A percentile compares a stretch with the other conserved stretches of the same genome.
These are phyloP conservation scores for Lepidothrix coronata DNA, from an alignment of 2,113 vertebrate genomes.

Conservation along the genomic window DNA sequence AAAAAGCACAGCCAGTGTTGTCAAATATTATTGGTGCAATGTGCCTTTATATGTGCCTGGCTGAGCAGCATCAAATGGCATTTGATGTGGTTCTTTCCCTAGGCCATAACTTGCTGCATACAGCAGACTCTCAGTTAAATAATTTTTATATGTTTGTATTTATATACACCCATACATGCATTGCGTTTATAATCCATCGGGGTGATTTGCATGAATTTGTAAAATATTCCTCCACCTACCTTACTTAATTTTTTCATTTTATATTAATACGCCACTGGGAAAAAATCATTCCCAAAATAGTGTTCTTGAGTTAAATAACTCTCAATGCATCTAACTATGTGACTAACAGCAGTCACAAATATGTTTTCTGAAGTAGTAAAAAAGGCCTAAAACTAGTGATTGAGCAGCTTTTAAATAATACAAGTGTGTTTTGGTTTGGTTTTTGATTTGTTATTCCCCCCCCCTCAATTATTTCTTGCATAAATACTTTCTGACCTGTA, in stretches of 20 bases:
- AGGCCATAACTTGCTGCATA: constrained; percentile 37
- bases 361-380: constrained; percentile 6
- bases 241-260: constrained; percentile 37
- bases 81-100: constrained; percentile 68
- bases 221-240: constrained; percentile 34
- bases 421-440: background rate
- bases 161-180: background rate
- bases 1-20: constrained; percentile 72
- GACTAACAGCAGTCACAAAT: background rate
- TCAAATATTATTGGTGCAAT: constrained; percentile 73
- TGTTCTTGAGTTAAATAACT: constrained; percentile 5
- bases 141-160: constrained; percentile 6
- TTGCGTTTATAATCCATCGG: constrained; percentile 3
- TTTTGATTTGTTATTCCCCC: background rate
- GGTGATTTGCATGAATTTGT: constrained; percentile 40
- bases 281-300: constrained; percentile 36
- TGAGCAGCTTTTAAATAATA: constrained; percentile 4
- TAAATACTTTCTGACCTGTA: background rate
- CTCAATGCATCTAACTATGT: background rate
- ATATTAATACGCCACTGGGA: background rate
- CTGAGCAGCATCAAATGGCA: constrained; percentile 71
- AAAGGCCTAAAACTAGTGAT: background rate
- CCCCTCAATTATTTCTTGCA: background rate
- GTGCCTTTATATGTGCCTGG: constrained; percentile 66
- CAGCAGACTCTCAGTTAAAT: constrained; percentile 32